Evolutionary conservation across 2,113 vertebrate species (phyloP), one percentile per base, ranked within the genome.

Genomic region (Ictidomys tridecemlineatus): DNA sequence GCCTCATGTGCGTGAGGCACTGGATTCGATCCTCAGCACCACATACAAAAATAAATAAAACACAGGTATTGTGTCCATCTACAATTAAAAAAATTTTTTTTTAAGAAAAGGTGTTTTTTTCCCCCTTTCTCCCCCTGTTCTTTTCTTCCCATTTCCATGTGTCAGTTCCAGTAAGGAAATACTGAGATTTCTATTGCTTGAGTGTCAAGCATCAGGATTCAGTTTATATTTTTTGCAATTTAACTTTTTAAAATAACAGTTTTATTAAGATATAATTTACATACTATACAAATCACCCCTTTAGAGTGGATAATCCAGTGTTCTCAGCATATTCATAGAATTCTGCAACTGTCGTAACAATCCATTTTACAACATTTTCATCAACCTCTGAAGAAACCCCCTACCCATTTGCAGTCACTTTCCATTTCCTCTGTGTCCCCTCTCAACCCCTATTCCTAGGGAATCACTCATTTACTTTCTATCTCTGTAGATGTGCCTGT

Each of bases 281-380:
- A 42, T 73, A 56, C 9, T 5, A 51, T 67, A 79, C 18, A 69
- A 20, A 84, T 45, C 26, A 93, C 7, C 1, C 30, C 73, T 24
- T 88, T 95, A 61, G 93, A 69, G 12, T 74, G 22, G 37, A n/a
- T 48, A 67, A 39, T 88, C 69, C 58, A n/a, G 1, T 17, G n/a
- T 89, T 96, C 96, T 91, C 63, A 91, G n/a, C 65, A 87, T 95
- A 78, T 45, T 91, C 63, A 70, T 53, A 93, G 77, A 74, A 94
- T 91, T 78, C 13, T 89, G 11, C 28, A 93, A 24, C 2, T 9
- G 77, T 92, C 16, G 51, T 28, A 96, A 13, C 65, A 91, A 63
- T 65, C 37, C 42, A n/a, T 87, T 79, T 91, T 93, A 67, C 58
- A 65, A 79, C 20, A 61, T 89, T 96, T 93, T 95, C 42, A 70